Base-by-base conservation (phyloP, 2,888 invertebrate genomes). In the Mycalesis mineus region DNA sequence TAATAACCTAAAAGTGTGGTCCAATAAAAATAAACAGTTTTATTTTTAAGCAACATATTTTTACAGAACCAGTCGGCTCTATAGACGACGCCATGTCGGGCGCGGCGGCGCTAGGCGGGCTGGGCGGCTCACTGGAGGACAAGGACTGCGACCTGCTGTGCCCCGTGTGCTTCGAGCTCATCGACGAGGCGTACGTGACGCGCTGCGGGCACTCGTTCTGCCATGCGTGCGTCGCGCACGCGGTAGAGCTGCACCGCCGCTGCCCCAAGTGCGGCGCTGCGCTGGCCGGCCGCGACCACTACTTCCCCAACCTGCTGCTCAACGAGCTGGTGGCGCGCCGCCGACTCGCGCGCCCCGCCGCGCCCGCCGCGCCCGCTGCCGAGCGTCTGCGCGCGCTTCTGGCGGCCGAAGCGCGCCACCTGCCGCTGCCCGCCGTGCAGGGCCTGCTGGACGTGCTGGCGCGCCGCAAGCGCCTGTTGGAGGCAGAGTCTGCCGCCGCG, bases 171-270 rank as follows among this genome's bases (percentile, higher is more conserved):
- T 95, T 97, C 82, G 95, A 96, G 78, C 86, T 96, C 48, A 96
- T 97, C 61, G 94, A 94, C 67, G 97, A 97, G 80, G 97, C 97
- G 0, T 94, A 96, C 80, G 96, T 97, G 72, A 97, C 97, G 0
- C 93, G 94, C 66, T 97, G 98, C 83, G 97, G 97, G 0, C 97
- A 98, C 78, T 97, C 97, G 1, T 98, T 96, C 86, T 98, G 98
- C 82, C 94, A 93, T 74, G 91, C 92, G 14, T 98, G 97, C 81
- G 95, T 97, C 70, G 95, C 94, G 40, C 97, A 97, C 88, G 93
- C 96, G 13, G 98, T 98, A 80, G 96, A 97, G 91, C 94, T 98
- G 50, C 87, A 88, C 62, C 74, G 85, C 1, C 90, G 94, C 45
- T 97, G 97, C 78, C 97, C 97, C 1, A 95, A 96, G 78, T 97